phyloP scores from a whole-genome alignment of 2,888 invertebrate species.

The Drosophila dives region DNA sequence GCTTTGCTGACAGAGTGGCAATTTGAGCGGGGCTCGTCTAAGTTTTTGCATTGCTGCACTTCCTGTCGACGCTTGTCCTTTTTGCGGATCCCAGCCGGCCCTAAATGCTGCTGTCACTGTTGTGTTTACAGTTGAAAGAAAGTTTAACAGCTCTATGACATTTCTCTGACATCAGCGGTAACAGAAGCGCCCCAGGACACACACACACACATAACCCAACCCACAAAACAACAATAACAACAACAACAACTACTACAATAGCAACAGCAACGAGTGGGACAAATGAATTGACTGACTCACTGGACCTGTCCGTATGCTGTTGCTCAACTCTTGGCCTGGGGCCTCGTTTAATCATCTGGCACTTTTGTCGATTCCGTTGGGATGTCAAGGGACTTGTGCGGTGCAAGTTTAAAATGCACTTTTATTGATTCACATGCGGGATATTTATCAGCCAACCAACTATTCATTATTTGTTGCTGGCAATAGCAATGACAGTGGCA shows the following conservation, averaged over 20 bases:
- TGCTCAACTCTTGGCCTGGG: slow-evolving; percentile 24
- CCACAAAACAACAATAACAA: slow-evolving; percentile 23
- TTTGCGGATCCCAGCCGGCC: slow-evolving; percentile 3
- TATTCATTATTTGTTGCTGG: slow-evolving; percentile 15
- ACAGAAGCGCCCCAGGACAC: slow-evolving; percentile 21
- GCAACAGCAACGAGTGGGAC: slow-evolving; percentile 24
- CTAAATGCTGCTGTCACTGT: slow-evolving; percentile 59
- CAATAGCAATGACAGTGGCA: slow-evolving; percentile 4
- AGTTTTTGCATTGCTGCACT: slow-evolving; percentile 53
- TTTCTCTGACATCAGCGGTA: slow-evolving; percentile 62
- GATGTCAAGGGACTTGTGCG: slow-evolving; percentile 1
- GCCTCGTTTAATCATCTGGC: slow-evolving; percentile 42
- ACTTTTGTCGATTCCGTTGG: slow-evolving; percentile 21
- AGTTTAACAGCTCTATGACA: slow-evolving; percentile 55
- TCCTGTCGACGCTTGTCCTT: slow-evolving; percentile 54
- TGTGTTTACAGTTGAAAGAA: slow-evolving; percentile 64
- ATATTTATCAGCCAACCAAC: slow-evolving; percentile 35
- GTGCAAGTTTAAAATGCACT: slow-evolving; percentile 23
- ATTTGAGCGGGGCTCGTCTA: slow-evolving; percentile 37
- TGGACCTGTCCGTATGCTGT: slow-evolving; percentile 16
- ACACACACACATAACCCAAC: slow-evolving; percentile 26
- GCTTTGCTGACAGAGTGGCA: slow-evolving; percentile 40
- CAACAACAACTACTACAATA: background rate
- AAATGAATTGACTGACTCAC: slow-evolving; percentile 60
- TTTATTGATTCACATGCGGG: slow-evolving; percentile 37